Percentiles rank a stretch among this genome's conserved stretches.
phyloP scores from a whole-genome alignment of 2,888 invertebrate genomes.

The Pammene fasciana region DNA sequence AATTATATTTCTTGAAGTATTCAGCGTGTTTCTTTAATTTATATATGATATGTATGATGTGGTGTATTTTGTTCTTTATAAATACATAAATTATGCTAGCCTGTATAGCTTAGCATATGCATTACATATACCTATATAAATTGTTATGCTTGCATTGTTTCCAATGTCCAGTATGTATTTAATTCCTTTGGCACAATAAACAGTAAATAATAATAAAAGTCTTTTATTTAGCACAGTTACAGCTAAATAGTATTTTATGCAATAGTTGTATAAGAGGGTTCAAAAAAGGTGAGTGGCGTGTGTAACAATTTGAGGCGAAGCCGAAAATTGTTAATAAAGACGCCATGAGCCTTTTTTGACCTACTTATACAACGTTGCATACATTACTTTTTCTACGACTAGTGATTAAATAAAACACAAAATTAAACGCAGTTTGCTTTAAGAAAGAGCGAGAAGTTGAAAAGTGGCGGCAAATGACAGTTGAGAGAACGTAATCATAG shows the following conservation, averaged over 20 bases:
- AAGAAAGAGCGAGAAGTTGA: no score
- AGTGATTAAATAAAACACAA: no score
- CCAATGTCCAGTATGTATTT: conserved; percentile 80
- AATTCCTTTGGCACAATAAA: conserved; percentile 83
- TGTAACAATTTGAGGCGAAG: no score
- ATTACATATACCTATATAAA: conserved; percentile 66
- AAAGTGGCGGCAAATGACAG: no score
- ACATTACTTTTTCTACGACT: no score
- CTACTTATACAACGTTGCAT: no score
- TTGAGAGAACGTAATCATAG: no score
- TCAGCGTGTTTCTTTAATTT: conserved; percentile 55
- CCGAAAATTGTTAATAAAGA: no score
- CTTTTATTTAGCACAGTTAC: conserved; percentile 42
- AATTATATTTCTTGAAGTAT: conserved; percentile 55
- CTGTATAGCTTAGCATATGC: conserved; percentile 71
- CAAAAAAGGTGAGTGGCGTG: no score
- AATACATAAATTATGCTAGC: conserved; percentile 62
- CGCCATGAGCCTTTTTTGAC: no score
- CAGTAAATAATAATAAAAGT: conserved; percentile 67
- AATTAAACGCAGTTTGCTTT: no score
- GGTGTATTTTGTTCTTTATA: conserved; percentile 56
- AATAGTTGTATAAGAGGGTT: no score
- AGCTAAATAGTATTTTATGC: background rate
- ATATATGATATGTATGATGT: conserved; percentile 47
- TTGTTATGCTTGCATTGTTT: conserved; percentile 82